A percentile compares a stretch with the other conserved stretches of the same genome.
These are phyloP conservation scores for Heterocephalus glaber DNA, from an alignment of 2,113 vertebrate species.

Conservation along the genomic window DNA sequence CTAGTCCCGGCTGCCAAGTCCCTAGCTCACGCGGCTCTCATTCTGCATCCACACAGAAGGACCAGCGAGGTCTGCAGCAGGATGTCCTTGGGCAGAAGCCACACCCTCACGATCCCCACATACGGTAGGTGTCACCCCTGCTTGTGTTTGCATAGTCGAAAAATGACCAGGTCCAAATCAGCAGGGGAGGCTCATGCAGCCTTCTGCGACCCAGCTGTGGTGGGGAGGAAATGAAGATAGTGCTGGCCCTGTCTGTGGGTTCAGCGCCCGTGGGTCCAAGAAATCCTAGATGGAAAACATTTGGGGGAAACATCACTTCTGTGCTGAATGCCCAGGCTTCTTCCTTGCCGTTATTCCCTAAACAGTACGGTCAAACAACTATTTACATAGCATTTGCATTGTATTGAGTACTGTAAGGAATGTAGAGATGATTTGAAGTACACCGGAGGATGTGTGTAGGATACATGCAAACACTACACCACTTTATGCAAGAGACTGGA, in stretches of 20 bases:
- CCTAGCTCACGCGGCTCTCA: background rate
- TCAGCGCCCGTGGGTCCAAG: background rate
- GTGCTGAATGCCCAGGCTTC: background rate
- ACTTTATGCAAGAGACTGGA: background rate
- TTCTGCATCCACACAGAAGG: background rate
- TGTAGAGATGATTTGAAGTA: background rate
- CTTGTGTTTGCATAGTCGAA: background rate
- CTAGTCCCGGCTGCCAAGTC: background rate
- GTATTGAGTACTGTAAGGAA: background rate
- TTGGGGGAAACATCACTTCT: background rate
- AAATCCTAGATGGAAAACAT: background rate
- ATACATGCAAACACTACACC: background rate
- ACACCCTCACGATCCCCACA: background rate
- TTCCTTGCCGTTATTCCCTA: background rate
- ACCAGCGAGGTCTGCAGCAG: background rate
- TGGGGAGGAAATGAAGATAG: background rate
- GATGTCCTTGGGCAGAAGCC: background rate
- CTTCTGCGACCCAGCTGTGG: background rate
- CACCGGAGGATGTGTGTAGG: background rate
- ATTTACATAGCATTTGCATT: background rate
- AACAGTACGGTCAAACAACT: background rate
- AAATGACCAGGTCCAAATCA: background rate
- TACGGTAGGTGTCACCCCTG: rapidly evolving
- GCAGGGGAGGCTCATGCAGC: background rate
- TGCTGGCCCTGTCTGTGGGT: background rate